Conservation (phyloP, 2,888 invertebrate species). For the Lycaena phlaeas region DNA sequence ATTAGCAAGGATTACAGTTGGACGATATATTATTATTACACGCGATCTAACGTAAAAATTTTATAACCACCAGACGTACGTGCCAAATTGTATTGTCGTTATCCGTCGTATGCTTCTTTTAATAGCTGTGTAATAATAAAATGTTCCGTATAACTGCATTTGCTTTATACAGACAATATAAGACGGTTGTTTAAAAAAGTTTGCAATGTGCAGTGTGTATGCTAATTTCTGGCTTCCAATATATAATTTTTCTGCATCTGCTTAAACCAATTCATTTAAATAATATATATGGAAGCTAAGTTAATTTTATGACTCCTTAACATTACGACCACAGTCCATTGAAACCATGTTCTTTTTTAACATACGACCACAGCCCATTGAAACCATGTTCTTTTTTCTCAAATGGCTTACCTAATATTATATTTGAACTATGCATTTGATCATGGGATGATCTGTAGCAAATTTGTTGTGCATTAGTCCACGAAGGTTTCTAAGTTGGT, state of each 20-base stretch:
- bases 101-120: neutral
- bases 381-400: neutral
- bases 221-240: neutral
- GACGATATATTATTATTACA: no score
- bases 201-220: neutral
- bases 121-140: constrained; percentile 8
- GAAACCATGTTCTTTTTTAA: neutral
- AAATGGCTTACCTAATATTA: no score
- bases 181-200: neutral
- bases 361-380: neutral
- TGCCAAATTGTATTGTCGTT: constrained; percentile 2
- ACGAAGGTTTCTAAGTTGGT: no score
- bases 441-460: no score
- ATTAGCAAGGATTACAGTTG: no score
- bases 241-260: neutral
- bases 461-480: no score
- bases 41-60: no score
- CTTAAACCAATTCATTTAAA: neutral
- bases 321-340: neutral
- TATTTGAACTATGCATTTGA: no score
- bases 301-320: neutral
- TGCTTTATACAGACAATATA: neutral
- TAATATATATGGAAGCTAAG: neutral
- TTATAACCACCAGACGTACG: neutral
- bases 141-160: constrained; percentile 1